Percentiles rank a stretch among this genome's conserved stretches.
These are phyloP conservation scores for Spisula solida DNA, from an alignment of 2,888 invertebrate species.

Conservation along the genomic window DNA sequence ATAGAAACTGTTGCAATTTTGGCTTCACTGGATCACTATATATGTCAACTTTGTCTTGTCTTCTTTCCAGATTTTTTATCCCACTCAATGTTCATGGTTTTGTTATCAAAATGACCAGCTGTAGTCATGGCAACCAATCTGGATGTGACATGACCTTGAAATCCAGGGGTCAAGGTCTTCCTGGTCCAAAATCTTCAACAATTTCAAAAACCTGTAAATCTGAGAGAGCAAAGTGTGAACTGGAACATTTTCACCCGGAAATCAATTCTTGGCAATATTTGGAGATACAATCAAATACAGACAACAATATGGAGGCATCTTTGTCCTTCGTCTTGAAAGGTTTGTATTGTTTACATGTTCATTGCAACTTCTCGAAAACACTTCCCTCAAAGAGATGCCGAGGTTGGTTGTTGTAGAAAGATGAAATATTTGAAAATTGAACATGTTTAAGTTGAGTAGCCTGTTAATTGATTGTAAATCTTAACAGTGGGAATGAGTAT, in stretches of 20 bases:
- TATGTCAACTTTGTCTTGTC: neutral
- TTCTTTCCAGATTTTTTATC: conserved; percentile 59
- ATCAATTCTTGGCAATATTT: conserved; percentile 61
- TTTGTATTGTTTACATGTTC: neutral
- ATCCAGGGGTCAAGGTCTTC: conserved; percentile 60
- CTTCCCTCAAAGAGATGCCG: too few relatives aligned
- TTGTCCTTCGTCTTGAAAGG: conserved; percentile 26
- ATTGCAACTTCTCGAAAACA: too few relatives aligned
- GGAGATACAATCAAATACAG: conserved; percentile 44
- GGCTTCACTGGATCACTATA: too few relatives aligned
- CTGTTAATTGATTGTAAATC: too few relatives aligned
- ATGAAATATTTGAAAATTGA: too few relatives aligned
- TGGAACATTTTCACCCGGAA: conserved; percentile 48
- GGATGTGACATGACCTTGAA: conserved; percentile 54
- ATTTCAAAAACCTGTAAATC: conserved; percentile 44
- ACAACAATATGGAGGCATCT: conserved; percentile 21
- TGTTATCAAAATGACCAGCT: conserved; percentile 49
- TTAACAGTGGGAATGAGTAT: too few relatives aligned
- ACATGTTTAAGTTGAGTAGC: too few relatives aligned
- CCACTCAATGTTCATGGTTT: conserved; percentile 41
- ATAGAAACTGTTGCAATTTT: too few relatives aligned
- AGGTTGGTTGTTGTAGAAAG: too few relatives aligned
- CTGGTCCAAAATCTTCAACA: conserved; percentile 49
- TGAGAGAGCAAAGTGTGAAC: conserved; percentile 49
- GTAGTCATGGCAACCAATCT: conserved; percentile 48